Evolutionary conservation across 2,888 invertebrate species (phyloP).

Genomic region (Tetranychus truncatus): DNA sequence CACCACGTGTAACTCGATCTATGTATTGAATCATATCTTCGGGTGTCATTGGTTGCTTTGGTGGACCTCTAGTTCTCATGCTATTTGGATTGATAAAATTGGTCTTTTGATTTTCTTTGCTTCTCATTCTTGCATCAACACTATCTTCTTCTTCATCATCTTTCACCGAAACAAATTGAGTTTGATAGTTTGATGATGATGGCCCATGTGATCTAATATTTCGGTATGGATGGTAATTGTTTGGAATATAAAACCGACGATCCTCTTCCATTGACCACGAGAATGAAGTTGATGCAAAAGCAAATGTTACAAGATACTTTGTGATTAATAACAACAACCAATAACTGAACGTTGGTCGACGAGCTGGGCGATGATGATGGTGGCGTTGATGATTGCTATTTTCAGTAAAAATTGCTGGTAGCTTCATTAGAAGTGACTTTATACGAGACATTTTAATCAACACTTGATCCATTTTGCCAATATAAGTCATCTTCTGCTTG

Average conservation of each 20-base stretch:
- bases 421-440: no score
- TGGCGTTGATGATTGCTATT: no score
- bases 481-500: no score
- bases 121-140: neutral
- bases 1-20: neutral
- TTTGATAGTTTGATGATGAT: neutral
- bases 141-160: neutral
- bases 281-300: neutral
- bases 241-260: neutral
- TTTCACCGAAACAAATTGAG: neutral
- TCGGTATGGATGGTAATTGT: neutral
- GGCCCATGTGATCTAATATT: neutral
- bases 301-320: neutral
- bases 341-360: neutral
- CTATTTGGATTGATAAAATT: neutral
- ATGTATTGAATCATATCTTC: neutral
- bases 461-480: no score
- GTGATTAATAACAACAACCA: neutral
- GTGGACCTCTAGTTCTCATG: neutral
- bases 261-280: conserved; percentile 3
- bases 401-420: no score
- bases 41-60: neutral
- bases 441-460: no score
- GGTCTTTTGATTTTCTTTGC: neutral
- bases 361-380: neutral